Evolutionary conservation across 2,888 invertebrate genomes (phyloP).

Genomic region (Ochropacha duplaris): DNA sequence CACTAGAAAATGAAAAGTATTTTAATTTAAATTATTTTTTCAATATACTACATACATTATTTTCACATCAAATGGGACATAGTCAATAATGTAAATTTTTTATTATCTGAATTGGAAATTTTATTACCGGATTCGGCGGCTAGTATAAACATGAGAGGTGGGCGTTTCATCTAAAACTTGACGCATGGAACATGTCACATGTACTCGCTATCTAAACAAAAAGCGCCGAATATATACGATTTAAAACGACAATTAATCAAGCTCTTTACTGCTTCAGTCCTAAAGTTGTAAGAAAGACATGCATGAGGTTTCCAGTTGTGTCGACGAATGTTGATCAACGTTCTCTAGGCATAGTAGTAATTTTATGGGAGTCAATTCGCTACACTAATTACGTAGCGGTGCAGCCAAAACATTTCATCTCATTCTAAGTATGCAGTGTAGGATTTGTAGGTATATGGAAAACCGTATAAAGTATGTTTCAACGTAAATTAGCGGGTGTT

Average conservation of each 20-base stretch:
- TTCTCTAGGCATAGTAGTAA: conserved; percentile 18
- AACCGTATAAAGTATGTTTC: too few relatives aligned
- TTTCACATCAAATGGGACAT: conserved; percentile 40
- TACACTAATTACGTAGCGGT: too few relatives aligned
- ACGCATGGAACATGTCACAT: conserved; percentile 34
- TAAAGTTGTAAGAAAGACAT: conserved; percentile 10
- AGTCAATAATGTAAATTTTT: conserved; percentile 64
- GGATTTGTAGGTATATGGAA: too few relatives aligned
- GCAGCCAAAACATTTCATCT: too few relatives aligned
- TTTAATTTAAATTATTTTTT: conserved; percentile 3
- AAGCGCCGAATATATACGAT: conserved; percentile 31
- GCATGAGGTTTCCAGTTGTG: conserved; percentile 10
- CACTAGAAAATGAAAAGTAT: too few relatives aligned
- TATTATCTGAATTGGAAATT: conserved; percentile 64
- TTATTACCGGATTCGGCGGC: conserved; percentile 52
- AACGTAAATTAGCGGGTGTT: too few relatives aligned
- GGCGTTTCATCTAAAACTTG: conserved; percentile 45
- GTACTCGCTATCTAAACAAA: conserved; percentile 27
- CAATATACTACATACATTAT: conserved; percentile 31
- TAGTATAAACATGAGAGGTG: conserved; percentile 39
- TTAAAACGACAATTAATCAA: conserved; percentile 55
- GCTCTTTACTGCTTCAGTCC: conserved; percentile 44
- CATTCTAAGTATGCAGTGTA: too few relatives aligned
- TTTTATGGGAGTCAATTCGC: conserved; percentile 11
- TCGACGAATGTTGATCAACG: conserved; percentile 25